phyloP scores from a whole-genome alignment of 2,113 vertebrate genomes.

The Excalfactoria chinensis region DNA sequence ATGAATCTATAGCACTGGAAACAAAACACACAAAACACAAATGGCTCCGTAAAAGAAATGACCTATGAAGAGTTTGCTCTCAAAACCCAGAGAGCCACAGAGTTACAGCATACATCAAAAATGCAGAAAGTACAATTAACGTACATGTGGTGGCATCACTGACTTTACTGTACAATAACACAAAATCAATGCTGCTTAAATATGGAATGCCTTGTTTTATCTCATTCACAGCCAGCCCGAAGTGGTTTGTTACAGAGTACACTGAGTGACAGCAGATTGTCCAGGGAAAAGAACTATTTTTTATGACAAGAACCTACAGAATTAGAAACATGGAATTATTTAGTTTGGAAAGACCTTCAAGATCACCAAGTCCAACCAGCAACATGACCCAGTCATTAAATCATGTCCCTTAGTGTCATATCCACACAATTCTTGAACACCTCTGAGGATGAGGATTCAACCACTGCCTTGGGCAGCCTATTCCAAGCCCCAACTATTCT shows the following conservation, averaged over 20 bases:
- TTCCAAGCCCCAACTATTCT: background rate
- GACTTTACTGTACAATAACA: background rate
- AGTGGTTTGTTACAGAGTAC: background rate
- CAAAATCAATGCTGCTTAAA: background rate
- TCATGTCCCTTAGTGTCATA: background rate
- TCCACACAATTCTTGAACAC: background rate
- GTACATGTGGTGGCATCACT: background rate
- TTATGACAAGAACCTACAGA: background rate
- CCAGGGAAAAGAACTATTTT: background rate
- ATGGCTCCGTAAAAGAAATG: background rate
- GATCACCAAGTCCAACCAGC: background rate
- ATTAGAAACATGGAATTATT: background rate
- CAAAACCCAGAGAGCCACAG: background rate
- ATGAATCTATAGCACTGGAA: background rate
- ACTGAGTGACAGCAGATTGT: background rate
- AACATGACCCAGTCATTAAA: background rate
- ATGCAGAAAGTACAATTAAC: background rate
- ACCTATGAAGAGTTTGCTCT: background rate
- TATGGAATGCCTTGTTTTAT: background rate
- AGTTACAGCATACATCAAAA: background rate
- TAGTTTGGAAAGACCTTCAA: background rate
- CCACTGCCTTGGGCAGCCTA: background rate
- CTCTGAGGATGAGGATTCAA: background rate
- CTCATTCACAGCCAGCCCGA: background rate
- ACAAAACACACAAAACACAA: background rate